These are phyloP conservation scores for Calidris pygmaea DNA, from an alignment of 2,113 vertebrate genomes.

Conservation along the genomic window DNA sequence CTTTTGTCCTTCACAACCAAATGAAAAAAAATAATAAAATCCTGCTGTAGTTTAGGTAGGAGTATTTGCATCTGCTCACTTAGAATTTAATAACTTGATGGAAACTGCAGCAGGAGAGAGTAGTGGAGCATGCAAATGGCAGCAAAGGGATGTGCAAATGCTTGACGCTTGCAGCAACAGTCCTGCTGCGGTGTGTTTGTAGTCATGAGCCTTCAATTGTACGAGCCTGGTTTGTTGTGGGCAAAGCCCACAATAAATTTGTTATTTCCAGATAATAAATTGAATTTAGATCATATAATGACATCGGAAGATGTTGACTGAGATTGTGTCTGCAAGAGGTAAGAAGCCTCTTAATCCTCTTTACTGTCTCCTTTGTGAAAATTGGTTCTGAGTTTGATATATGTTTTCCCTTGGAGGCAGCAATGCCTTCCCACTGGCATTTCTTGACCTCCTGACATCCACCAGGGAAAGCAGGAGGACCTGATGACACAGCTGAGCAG, in stretches of 20 bases:
- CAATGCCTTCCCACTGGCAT: background rate
- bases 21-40: fast-evolving
- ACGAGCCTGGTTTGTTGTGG: background rate
- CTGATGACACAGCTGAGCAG: background rate
- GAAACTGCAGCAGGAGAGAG: background rate
- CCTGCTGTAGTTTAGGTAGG: background rate
- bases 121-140: background rate
- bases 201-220: background rate
- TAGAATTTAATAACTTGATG: background rate
- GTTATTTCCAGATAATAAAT: background rate
- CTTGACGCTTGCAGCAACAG: background rate
- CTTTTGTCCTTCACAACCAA: background rate
- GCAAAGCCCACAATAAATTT: background rate
- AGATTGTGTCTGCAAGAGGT: background rate
- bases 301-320: background rate
- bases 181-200: background rate
- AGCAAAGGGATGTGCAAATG: background rate
- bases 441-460: background rate
- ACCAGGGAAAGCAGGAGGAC: background rate
- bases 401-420: background rate
- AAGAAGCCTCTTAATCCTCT: constrained; percentile 20
- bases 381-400: background rate
- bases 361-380: background rate
- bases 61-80: background rate
- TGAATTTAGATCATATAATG: background rate